Evolutionary conservation across 2,797 vertebrate genomes (phyloP).

Genomic region (Etheostoma perlongum): DNA sequence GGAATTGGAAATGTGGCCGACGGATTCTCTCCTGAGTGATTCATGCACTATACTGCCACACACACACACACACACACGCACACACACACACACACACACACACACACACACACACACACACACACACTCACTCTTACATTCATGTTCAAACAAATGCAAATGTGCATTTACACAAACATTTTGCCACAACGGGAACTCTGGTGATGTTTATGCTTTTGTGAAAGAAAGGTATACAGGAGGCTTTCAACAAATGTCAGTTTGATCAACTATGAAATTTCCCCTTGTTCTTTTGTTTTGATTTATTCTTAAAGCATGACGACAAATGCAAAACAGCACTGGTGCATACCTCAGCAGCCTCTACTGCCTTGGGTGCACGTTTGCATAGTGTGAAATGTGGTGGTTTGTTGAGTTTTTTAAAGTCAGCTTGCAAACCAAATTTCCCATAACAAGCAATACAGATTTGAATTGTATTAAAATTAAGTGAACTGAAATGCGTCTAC

Average conservation of each 20-base stretch:
- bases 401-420: conserved; percentile 49
- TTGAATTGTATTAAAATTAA: conserved; percentile 76
- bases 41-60: conserved; percentile 32
- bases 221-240: conserved; percentile 21
- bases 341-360: conserved; percentile 30
- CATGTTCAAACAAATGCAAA: conserved; percentile 66
- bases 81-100: conserved; percentile 25
- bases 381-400: conserved; percentile 61
- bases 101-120: conserved; percentile 20
- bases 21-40: conserved; percentile 72
- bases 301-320: conserved; percentile 30
- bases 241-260: conserved; percentile 37
- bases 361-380: conserved; percentile 60
- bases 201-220: conserved; percentile 16
- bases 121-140: conserved; percentile 25
- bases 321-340: conserved; percentile 64
- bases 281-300: conserved; percentile 18
- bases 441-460: conserved; percentile 42
- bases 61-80: conserved; percentile 9
- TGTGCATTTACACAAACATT: conserved; percentile 65
- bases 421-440: conserved; percentile 67
- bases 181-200: conserved; percentile 53
- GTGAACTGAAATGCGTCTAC: conserved; percentile 19
- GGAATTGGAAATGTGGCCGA: conserved; percentile 80
- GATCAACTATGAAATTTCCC: conserved; percentile 40